Evolutionary conservation across 2,888 invertebrate species (phyloP), one percentile per base, ranked within the genome.

Genomic region (Euclidia mi): DNA sequence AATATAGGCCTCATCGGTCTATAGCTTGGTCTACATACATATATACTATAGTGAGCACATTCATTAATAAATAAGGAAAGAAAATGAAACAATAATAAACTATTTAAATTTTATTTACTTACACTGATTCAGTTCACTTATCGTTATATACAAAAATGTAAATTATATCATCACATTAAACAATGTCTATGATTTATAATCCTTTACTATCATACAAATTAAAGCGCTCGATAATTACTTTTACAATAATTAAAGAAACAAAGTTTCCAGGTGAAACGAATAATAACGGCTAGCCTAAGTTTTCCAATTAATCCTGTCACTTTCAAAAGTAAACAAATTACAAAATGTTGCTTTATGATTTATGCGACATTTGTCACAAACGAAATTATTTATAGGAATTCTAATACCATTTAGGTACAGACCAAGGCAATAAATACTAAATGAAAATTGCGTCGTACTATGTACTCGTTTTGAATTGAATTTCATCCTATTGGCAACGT

Each of bases 111-210:
- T 89, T 82, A 84, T 87, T 88, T 80, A 80, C 82, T 90, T 88
- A 89, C 89, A 90, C 72, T 77, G 79, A 87, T 80, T 88, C 88
- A 88, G 84, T 90, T 88, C 81, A 81, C 84, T 88, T 87, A 85
- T 68, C 73, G 71, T 79, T 91, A 87, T 91, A 84, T 92, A 92
- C 91, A 92, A 89, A 88, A 85, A 66, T 76, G 82, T 82, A 79
- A 81, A 80, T 79, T 71, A 76, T 90, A 92, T 92, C 91, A 92
- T 82, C 82, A 84, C 82, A 79, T 80, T 70, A 82, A 79, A 84
- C 81, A 83, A 82, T 82, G 56, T 80, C 85, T 88, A 82, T 82
- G 81, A 81, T 82, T 81, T 82, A 75, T 72, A 81, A 79, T 80
- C 72, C 65, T 72, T 76, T 65, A 73, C 67, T 74, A 65, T 56